Conservation (phyloP, 1,140 invertebrate species). For the Contarinia nasturtii region DNA sequence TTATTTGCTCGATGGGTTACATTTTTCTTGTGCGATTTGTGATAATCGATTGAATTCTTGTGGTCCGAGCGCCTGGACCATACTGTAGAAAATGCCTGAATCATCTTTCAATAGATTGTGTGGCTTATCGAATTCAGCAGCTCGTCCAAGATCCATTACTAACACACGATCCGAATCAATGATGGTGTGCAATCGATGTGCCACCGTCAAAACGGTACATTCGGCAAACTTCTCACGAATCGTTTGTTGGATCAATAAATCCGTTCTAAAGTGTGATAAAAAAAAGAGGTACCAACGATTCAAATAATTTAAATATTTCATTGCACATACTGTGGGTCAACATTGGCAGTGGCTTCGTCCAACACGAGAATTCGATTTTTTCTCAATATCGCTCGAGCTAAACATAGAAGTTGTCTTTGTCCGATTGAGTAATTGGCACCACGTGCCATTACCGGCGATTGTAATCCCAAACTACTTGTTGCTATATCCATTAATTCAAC, state of each 20-base stretch:
- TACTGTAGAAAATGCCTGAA: slow-evolving; percentile 5
- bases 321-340: slow-evolving; percentile 20
- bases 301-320: no score
- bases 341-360: slow-evolving; percentile 40
- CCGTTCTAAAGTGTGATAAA: no score
- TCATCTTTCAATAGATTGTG: slow-evolving; percentile 28
- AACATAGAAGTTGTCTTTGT: slow-evolving; percentile 48
- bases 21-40: slow-evolving; percentile 1
- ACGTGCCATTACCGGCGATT: slow-evolving; percentile 38
- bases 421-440: slow-evolving; percentile 49
- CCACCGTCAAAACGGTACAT: slow-evolving; percentile 45
- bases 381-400: slow-evolving; percentile 43
- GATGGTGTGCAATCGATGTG: slow-evolving; percentile 53
- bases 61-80: slow-evolving; percentile 9
- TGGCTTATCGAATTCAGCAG: slow-evolving; percentile 40
- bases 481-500: slow-evolving; percentile 23
- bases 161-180: slow-evolving; percentile 45
- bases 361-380: slow-evolving; percentile 35
- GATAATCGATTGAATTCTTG: background rate
- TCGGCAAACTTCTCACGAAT: slow-evolving; percentile 27
- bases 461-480: slow-evolving; percentile 34
- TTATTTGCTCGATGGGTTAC: no score
- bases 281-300: background rate
- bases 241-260: slow-evolving; percentile 29
- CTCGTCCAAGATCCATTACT: slow-evolving; percentile 30